Conservation (phyloP, 2,888 invertebrate species). For the Dolichopus griseipennis region DNA sequence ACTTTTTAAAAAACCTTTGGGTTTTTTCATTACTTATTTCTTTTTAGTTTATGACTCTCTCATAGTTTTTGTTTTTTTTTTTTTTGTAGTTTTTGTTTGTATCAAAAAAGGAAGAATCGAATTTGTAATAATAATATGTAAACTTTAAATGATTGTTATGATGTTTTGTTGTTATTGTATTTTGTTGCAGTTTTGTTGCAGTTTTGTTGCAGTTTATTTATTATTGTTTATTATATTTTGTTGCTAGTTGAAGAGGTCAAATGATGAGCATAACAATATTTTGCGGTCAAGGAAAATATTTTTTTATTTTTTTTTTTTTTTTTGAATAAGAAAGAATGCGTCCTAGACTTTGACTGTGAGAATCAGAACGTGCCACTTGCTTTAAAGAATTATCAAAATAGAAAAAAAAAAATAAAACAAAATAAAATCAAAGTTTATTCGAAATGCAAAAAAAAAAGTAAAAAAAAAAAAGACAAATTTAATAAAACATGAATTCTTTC, state of each 20-base stretch:
- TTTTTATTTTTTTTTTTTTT: not conserved
- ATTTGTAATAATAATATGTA: constrained; percentile 6
- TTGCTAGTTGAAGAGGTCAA: not conserved
- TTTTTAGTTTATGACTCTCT: not conserved
- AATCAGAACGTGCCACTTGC: constrained; percentile 6
- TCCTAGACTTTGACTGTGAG: not conserved
- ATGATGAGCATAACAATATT: constrained; percentile 1
- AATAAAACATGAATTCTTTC: not conserved
- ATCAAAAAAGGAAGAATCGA: constrained; percentile 3
- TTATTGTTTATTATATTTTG: not conserved
- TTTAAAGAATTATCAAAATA: not conserved
- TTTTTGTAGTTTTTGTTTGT: no score
- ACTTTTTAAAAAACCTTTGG: no score
- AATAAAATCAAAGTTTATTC: not conserved
- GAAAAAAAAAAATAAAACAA: not conserved
- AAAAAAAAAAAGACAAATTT: no score
- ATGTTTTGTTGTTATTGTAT: no score
- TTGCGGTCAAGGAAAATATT: constrained; percentile 6
- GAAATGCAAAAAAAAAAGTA: not conserved
- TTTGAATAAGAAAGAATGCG: not conserved
- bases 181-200: no score
- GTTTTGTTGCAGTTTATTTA: not conserved
- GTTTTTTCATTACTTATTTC: no score
- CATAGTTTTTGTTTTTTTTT: not conserved
- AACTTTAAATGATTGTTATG: not conserved